Evolutionary conservation across 1,140 invertebrate genomes (phyloP).

Genomic region (Halesus radiatus): DNA sequence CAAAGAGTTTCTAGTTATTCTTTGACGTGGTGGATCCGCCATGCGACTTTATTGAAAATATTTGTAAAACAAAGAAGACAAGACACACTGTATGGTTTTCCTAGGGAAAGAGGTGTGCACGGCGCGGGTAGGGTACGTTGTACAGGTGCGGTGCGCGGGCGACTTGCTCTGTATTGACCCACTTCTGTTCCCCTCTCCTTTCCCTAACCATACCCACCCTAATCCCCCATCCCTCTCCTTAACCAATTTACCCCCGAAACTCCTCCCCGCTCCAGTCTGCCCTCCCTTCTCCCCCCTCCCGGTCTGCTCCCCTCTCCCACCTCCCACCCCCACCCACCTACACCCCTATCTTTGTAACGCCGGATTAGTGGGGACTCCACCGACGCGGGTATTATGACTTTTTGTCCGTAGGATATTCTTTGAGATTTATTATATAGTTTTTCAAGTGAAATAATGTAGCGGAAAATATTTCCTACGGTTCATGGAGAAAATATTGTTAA

Average conservation of each 20-base stretch:
- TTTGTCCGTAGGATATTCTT: constrained; percentile 10
- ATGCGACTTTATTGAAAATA: neutral
- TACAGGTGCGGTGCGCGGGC: constrained; percentile 19
- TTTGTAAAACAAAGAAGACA: constrained; percentile 12
- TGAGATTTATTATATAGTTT: constrained; percentile 7
- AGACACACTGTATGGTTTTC: constrained; percentile 17
- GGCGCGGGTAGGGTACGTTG: too few species aligned
- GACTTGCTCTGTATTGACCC: constrained; percentile 33
- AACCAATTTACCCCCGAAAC: constrained; percentile 7
- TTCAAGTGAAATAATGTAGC: constrained; percentile 1
- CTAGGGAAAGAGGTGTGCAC: constrained; percentile 25
- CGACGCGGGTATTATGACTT: constrained; percentile 9
- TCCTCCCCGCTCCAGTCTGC: neutral
- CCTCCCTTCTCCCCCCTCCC: neutral
- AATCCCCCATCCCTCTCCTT: neutral
- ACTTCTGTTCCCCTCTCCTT: constrained; percentile 12
- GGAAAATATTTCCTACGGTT: neutral
- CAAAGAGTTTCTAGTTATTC: neutral
- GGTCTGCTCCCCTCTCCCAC: neutral
- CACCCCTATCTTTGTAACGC: constrained; percentile 14
- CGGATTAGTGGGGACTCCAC: neutral
- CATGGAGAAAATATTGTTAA: too few species aligned
- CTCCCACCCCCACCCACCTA: neutral
- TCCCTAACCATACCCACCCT: too few species aligned
- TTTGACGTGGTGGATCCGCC: neutral